Conservation (phyloP, 1,140 invertebrate genomes). For the Meloidogyne chitwoodi region DNA sequence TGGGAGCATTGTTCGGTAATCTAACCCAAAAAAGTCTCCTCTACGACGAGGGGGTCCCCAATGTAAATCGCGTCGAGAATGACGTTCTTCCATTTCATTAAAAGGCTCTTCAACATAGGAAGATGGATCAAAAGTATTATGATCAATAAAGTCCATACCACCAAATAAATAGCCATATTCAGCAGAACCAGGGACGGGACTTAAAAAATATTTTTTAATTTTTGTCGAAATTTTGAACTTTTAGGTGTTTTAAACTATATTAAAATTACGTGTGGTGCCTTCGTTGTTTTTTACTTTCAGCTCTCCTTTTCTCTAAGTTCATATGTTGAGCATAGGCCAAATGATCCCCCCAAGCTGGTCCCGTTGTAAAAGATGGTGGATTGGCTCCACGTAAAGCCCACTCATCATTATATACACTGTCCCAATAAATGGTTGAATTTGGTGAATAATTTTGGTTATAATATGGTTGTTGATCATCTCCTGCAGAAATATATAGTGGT, state of each 20-base stretch:
- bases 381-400: neutral
- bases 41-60: constrained; percentile 15
- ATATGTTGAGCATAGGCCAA: constrained; percentile 11
- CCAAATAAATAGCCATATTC: constrained; percentile 52
- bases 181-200: constrained; percentile 39
- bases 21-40: constrained; percentile 37
- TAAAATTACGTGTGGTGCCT: constrained; percentile 23
- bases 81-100: constrained; percentile 5
- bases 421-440: neutral
- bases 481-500: constrained; percentile 7
- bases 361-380: neutral
- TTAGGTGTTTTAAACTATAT: neutral
- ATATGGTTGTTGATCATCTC: neutral
- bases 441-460: constrained; percentile 15
- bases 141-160: constrained; percentile 55
- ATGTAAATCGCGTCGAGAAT: constrained; percentile 16
- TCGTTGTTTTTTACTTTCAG: constrained; percentile 15
- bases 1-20: constrained; percentile 29
- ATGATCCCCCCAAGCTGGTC: neutral
- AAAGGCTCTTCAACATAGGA: constrained; percentile 24
- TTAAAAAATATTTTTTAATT: constrained; percentile 18
- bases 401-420: constrained; percentile 10
- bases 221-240: neutral
- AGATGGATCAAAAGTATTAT: constrained; percentile 13
- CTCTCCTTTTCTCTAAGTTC: constrained; percentile 2